Evolutionary conservation across 2,888 invertebrate species (phyloP).

Genomic region (Siphonodentalium dalli): DNA sequence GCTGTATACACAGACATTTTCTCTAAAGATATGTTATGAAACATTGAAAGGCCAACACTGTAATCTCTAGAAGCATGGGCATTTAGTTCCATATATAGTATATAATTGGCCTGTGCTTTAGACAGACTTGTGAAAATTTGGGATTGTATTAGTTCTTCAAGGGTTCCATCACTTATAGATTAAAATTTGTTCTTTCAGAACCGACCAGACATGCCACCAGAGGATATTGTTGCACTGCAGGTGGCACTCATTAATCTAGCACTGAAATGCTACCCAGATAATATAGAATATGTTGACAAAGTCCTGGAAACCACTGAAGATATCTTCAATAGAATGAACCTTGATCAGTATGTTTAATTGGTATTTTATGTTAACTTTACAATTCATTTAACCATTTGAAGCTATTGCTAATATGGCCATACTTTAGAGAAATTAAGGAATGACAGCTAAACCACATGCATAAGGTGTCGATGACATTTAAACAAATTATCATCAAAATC

Average conservation of each 20-base stretch:
- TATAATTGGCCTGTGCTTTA: too few relatives aligned
- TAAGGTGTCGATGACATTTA: too few relatives aligned
- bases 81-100: too few relatives aligned
- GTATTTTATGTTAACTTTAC: neutral
- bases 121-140: too few relatives aligned
- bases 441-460: too few relatives aligned
- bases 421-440: too few relatives aligned
- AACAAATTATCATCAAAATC: too few relatives aligned
- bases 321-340: constrained; percentile 86
- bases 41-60: too few relatives aligned
- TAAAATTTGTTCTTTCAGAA: constrained; percentile 70
- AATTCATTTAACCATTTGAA: neutral
- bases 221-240: constrained; percentile 95
- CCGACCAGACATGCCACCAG: constrained; percentile 91
- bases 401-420: too few relatives aligned
- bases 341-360: constrained; percentile 74
- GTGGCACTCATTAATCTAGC: constrained; percentile 91
- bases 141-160: neutral
- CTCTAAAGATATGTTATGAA: too few relatives aligned
- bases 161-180: neutral
- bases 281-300: constrained; percentile 93
- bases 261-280: constrained; percentile 94
- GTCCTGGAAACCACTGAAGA: constrained; percentile 90
- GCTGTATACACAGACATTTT: too few relatives aligned
- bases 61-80: too few relatives aligned